Base-by-base conservation (phyloP, 2,113 vertebrate genomes). In the Elachura formosa region DNA sequence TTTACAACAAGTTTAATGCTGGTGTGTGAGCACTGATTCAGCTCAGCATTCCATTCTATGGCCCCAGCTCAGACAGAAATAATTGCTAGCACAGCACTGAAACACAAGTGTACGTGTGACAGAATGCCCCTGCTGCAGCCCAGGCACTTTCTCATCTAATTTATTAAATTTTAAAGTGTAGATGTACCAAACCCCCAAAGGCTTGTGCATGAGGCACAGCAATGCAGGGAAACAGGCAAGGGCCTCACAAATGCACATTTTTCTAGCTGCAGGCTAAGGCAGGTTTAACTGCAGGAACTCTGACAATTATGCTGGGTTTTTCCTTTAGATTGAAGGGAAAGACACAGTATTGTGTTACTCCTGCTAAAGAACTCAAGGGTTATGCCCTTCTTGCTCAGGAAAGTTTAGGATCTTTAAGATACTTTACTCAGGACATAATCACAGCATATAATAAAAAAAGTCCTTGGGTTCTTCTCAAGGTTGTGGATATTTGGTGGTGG, bases 141-240 rank as follows among this genome's bases (percentile, higher is more conserved):
- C 23, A 43, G 63, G 43, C 69, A 79, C 58, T 9, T 78, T 22
- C 66, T 34, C 19, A 66, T 7, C 29, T 15, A 49, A 67, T 51
- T 38, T 41, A 49, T 71, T 54, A 41, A 51, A 76, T 12, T 3
- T 64, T 54, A 14, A 38, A 1, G 15, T 49, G 31, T 4, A 25
- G 41, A 28, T 43, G 41, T 4, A 29, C 29, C 46, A 33, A 33
- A 5, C 0, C 0, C 58, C 54, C 61, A 24, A 10, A 48, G 25
- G 5, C 23, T 9, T 1, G 7, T 58, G 51, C 24, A 28, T 6
- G 20, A 58, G 26, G 46, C 43, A 16, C 46, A 67, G 4, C 36
- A 74, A 24, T 14, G 66, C 73, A 81, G 56, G 58, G 59, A 58
- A 58, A 73, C 0, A 29, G 45, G 78, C 46, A 80, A 38, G 11